Evolutionary conservation across 2,888 invertebrate species (phyloP).

Genomic region (Napeogenes sylphis): DNA sequence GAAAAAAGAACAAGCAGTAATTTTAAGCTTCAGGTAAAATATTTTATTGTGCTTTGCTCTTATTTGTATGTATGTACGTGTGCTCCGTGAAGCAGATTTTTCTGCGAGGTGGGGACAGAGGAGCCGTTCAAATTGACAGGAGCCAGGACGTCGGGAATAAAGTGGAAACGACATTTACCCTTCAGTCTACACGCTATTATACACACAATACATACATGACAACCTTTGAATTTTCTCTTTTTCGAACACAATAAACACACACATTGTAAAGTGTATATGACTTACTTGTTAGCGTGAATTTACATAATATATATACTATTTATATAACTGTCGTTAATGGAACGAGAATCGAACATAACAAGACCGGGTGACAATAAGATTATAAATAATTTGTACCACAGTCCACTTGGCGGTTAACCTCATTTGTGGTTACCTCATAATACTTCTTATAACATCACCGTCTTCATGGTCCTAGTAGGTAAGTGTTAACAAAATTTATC

Average conservation of each 20-base stretch:
- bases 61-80: background rate
- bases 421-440: conserved; percentile 13
- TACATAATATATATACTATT: background rate
- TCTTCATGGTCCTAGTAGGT: background rate
- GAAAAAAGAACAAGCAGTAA: too few species aligned
- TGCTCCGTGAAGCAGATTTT: conserved; percentile 7
- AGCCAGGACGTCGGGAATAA: background rate
- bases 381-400: background rate
- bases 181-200: conserved; percentile 4
- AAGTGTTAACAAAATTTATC: background rate
- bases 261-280: background rate
- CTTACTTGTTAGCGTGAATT: too few species aligned
- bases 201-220: background rate
- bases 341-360: background rate
- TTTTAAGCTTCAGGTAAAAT: too few species aligned
- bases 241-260: background rate
- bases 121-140: conserved; percentile 1
- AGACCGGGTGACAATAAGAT: conserved; percentile 6
- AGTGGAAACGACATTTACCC: conserved; percentile 2
- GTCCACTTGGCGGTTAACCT: conserved; percentile 7
- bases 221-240: background rate
- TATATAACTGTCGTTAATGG: background rate
- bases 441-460: conserved; percentile 8
- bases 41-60: background rate
- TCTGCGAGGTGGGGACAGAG: background rate